Evolutionary conservation across 2,888 invertebrate genomes (phyloP).

Genomic region (Hydrotaea diabolus): DNA sequence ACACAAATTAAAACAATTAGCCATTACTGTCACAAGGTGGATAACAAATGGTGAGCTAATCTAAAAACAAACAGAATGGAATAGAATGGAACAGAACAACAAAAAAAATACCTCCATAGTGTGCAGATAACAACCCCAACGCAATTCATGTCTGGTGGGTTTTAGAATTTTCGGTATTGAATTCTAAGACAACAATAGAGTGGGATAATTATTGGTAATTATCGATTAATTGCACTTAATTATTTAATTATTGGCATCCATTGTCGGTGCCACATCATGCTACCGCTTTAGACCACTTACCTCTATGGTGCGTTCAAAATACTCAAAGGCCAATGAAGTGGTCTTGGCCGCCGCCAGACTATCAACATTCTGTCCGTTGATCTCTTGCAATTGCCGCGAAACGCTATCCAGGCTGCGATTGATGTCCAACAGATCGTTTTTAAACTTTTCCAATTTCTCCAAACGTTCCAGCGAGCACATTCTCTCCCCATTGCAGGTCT

Average conservation of each 20-base stretch:
- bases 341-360: constrained; percentile 87
- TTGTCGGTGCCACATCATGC: no score
- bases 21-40: constrained; percentile 23
- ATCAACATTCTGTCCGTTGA: constrained; percentile 87
- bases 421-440: constrained; percentile 86
- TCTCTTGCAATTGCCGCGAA: constrained; percentile 84
- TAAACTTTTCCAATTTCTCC: constrained; percentile 86
- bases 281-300: no score
- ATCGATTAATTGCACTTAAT: not conserved
- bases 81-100: constrained; percentile 17
- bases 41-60: not conserved
- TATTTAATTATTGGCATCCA: no score
- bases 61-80: constrained; percentile 8
- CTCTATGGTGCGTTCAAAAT: constrained; percentile 89
- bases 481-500: constrained; percentile 84
- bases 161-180: constrained; percentile 76
- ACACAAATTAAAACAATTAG: constrained; percentile 38
- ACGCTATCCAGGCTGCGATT: constrained; percentile 87
- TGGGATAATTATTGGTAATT: constrained; percentile 38
- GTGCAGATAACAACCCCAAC: constrained; percentile 74
- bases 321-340: constrained; percentile 86
- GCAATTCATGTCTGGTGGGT: constrained; percentile 76
- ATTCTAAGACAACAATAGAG: constrained; percentile 70
- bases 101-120: constrained; percentile 73
- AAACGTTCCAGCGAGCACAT: constrained; percentile 85